Conservation (phyloP, 1,140 invertebrate genomes). For the Odontomachus brunneus region DNA sequence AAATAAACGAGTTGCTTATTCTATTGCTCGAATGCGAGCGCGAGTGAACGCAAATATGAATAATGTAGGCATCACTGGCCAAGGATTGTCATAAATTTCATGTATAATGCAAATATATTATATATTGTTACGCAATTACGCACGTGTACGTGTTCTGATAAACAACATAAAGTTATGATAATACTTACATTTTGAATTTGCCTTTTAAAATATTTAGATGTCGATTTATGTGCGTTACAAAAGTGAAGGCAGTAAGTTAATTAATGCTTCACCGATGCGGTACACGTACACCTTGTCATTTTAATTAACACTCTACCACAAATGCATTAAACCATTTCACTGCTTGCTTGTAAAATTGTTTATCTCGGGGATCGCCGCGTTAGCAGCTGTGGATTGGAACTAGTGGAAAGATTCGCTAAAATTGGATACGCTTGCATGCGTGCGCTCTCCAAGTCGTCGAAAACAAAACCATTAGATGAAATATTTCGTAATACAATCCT, state of each 20-base stretch:
- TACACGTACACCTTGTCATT: neutral
- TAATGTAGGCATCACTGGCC: no score
- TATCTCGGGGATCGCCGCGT: neutral
- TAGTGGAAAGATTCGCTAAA: slow-evolving; percentile 29
- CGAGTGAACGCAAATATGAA: no score
- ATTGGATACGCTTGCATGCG: neutral
- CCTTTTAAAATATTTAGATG: neutral
- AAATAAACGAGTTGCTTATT: no score
- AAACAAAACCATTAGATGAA: neutral
- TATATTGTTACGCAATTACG: no score
- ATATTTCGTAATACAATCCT: neutral
- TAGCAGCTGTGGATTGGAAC: neutral
- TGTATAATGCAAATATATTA: no score
- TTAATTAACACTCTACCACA: slow-evolving; percentile 24
- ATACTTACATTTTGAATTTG: neutral
- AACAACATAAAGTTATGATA: neutral
- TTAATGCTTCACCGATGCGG: neutral
- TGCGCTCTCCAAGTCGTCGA: neutral
- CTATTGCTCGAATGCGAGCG: no score
- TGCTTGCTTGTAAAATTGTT: slow-evolving; percentile 15
- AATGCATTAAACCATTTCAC: neutral
- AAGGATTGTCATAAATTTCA: no score
- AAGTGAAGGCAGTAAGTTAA: neutral
- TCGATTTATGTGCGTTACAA: neutral
- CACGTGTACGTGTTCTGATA: no score